Evolutionary conservation across 2,888 invertebrate species (phyloP).

Genomic region (Drosophila borborema): DNA sequence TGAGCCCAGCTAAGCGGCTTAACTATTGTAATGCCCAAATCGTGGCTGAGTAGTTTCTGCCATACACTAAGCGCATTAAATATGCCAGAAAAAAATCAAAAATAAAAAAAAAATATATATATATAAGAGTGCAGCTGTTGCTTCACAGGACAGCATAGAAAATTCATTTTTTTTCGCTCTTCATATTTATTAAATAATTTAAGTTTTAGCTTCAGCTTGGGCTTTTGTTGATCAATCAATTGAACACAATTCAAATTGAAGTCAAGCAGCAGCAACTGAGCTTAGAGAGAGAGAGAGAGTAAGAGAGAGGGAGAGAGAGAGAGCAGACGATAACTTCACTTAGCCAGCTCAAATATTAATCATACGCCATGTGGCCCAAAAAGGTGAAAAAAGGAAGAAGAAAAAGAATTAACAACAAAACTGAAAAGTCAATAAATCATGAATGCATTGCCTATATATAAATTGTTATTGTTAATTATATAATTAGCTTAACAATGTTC

Average conservation of each 20-base stretch:
- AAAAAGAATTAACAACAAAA: background rate
- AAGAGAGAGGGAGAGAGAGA: no score
- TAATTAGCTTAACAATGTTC: constrained; percentile 23
- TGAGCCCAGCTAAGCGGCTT: constrained; percentile 4
- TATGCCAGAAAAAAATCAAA: background rate
- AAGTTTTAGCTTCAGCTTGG: background rate
- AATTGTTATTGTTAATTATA: constrained; percentile 1
- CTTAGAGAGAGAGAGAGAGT: no score
- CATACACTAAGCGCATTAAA: constrained; percentile 9
- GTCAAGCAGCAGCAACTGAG: background rate
- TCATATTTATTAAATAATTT: background rate
- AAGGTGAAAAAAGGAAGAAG: constrained; percentile 4
- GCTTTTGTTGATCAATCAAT: background rate
- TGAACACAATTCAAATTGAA: background rate
- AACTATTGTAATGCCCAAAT: constrained; percentile 5
- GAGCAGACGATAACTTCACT: no score
- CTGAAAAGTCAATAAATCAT: background rate
- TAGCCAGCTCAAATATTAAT: constrained; percentile 12
- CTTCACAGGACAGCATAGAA: background rate
- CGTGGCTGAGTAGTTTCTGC: constrained; percentile 6
- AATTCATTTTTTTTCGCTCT: no score
- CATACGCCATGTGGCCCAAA: constrained; percentile 10
- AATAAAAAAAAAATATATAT: background rate
- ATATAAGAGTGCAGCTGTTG: background rate
- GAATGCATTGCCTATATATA: constrained; percentile 11